These are phyloP conservation scores for Odontomyia ornata DNA, from an alignment of 2,888 invertebrate species.

Conservation along the genomic window DNA sequence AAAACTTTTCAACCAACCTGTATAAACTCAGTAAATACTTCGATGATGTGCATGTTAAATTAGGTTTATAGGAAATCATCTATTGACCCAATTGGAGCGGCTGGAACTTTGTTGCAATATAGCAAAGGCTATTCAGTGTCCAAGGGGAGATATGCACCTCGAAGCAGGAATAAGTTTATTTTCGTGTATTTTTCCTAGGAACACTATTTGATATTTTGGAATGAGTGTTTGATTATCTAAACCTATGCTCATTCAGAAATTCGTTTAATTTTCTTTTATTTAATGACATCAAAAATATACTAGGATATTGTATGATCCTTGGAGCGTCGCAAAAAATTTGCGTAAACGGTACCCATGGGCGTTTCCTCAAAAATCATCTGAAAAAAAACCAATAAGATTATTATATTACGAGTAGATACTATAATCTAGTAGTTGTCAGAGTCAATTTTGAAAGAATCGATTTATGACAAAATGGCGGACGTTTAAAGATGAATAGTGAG, in stretches of 20 bases:
- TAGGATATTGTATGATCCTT: neutral
- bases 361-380: neutral
- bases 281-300: neutral
- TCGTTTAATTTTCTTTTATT: neutral
- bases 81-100: too few species aligned
- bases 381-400: neutral
- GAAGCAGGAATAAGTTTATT: neutral
- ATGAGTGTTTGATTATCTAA: neutral
- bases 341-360: neutral
- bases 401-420: neutral
- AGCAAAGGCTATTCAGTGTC: too few species aligned
- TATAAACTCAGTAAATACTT: too few species aligned
- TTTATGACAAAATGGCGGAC: too few species aligned
- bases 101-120: too few species aligned
- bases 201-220: neutral
- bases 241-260: neutral
- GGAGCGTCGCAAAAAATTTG: neutral
- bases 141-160: neutral
- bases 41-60: too few species aligned
- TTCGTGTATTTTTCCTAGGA: neutral
- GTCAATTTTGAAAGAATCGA: neutral
- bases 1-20: too few species aligned
- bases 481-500: too few species aligned
- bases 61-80: too few species aligned
- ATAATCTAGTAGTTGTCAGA: constrained; percentile 1